Percentiles rank a stretch among this genome's conserved stretches.
Evolutionary conservation across 2,113 vertebrate species (phyloP).

Genomic region (Pimephales promelas): DNA sequence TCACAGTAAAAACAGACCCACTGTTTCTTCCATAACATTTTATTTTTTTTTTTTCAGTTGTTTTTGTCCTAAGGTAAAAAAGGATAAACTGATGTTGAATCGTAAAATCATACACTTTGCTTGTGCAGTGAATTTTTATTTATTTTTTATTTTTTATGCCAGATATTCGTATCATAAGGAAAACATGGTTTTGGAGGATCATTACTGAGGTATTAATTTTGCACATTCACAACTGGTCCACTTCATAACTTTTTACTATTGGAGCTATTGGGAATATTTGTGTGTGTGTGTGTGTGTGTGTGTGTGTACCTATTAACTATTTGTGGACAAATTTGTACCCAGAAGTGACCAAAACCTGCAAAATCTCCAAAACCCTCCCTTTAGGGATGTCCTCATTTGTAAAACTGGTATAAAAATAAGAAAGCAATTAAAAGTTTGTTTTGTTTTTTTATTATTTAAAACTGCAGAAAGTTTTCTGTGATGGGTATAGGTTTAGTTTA

Average conservation of each 20-base stretch:
- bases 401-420: too few species aligned
- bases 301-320: too few species aligned
- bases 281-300: too few species aligned
- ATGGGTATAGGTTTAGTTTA: too few species aligned
- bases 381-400: too few species aligned
- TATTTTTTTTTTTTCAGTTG: not conserved
- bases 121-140: not conserved
- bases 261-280: not conserved
- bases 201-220: not conserved
- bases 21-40: not conserved
- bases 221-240: not conserved
- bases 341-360: too few species aligned
- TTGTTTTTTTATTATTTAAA: too few species aligned
- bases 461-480: too few species aligned
- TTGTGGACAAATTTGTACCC: too few species aligned
- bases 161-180: too few species aligned
- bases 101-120: not conserved
- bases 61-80: not conserved
- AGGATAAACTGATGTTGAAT: not conserved
- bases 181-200: not conserved
- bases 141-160: not conserved
- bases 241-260: not conserved
- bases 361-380: too few species aligned
- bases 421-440: too few species aligned
- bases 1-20: constrained; percentile 7